Evolutionary conservation across 2,888 invertebrate species (phyloP).

Genomic region (Elmis aenea): DNA sequence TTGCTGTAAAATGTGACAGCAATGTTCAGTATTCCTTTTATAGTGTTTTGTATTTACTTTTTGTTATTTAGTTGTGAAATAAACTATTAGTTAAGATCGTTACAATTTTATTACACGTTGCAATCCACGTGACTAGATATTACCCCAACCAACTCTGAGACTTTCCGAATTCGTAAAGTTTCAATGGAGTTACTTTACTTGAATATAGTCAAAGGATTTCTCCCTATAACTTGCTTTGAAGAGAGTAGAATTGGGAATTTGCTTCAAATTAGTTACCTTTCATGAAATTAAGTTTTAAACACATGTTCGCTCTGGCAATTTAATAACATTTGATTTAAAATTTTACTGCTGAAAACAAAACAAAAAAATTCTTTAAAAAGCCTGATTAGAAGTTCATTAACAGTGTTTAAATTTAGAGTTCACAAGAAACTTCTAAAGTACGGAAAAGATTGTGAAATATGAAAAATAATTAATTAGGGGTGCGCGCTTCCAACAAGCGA

Average conservation of each 20-base stretch:
- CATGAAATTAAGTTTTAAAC: too few species aligned
- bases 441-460: conserved; percentile 10
- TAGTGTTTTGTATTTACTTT: too few species aligned
- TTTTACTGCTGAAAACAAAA: neutral
- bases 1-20: too few species aligned
- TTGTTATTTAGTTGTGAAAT: too few species aligned
- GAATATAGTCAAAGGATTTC: conserved; percentile 12
- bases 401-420: conserved; percentile 14
- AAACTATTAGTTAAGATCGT: too few species aligned
- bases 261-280: conserved; percentile 15
- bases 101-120: conserved; percentile 6
- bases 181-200: conserved; percentile 13
- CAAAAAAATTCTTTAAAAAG: conserved; percentile 15
- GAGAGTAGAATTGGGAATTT: conserved; percentile 16
- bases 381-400: conserved; percentile 19
- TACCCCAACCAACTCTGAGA: conserved; percentile 7
- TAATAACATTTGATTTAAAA: neutral
- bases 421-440: conserved; percentile 9
- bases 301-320: neutral
- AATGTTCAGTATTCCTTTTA: too few species aligned
- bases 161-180: conserved; percentile 10
- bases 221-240: conserved; percentile 12
- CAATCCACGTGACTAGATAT: conserved; percentile 7
- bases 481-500: conserved; percentile 9
- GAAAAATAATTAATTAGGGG: conserved; percentile 19